Percentiles rank a stretch among this genome's conserved stretches.
Conservation (phyloP, 2,113 vertebrate genomes). For the Regulus satrapa region DNA sequence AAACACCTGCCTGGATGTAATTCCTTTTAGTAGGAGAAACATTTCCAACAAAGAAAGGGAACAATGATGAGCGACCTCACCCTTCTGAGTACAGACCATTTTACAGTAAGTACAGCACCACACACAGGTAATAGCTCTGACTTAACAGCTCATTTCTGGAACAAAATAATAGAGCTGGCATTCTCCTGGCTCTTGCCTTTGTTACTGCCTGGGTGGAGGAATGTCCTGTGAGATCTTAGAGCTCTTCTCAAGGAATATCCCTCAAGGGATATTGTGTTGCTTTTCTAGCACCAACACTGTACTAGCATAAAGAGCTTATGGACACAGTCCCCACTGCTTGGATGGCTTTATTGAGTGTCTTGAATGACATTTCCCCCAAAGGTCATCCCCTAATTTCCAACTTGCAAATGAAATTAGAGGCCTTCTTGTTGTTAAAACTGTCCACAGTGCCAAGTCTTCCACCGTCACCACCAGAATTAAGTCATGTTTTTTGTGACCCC, state of each 20-base stretch:
- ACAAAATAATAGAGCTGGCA: background rate
- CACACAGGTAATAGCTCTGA: background rate
- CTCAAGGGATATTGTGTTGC: background rate
- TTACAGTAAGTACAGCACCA: background rate
- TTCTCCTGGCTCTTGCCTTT: background rate
- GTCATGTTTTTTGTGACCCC: background rate
- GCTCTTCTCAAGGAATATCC: background rate
- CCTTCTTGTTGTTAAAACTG: background rate
- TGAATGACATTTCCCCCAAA: background rate
- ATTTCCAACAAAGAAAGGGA: background rate
- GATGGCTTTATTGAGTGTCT: slow-evolving; percentile 1
- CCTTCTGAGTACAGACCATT: background rate
- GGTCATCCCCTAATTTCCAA: background rate
- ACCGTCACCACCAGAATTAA: background rate
- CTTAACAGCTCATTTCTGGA: background rate
- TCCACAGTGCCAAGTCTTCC: background rate
- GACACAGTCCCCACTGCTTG: background rate
- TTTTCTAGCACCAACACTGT: background rate
- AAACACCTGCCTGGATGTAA: background rate
- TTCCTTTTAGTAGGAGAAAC: background rate
- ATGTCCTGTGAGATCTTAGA: background rate
- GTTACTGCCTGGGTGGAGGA: background rate
- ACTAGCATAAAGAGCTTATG: background rate
- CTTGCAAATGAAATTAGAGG: background rate
- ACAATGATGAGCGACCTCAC: background rate